These are phyloP conservation scores for Loris lydekkerianus DNA, from an alignment of 2,797 vertebrate species.

Conservation along the genomic window DNA sequence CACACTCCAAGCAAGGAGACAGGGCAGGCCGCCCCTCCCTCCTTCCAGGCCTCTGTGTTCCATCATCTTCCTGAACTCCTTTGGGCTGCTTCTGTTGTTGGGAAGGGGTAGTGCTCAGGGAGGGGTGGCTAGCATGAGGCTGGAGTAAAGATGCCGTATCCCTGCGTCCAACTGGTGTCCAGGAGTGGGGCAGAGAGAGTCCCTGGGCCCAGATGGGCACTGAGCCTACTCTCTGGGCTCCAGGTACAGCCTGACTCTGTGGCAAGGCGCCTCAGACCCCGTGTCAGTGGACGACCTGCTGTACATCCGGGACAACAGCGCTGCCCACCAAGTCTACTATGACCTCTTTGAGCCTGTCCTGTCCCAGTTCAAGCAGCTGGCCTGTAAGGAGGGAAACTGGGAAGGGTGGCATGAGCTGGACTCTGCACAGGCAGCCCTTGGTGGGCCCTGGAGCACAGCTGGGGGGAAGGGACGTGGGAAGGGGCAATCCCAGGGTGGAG, in stretches of 20 bases:
- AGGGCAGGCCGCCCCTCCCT: background rate
- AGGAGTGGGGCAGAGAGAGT: background rate
- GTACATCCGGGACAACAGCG: slow-evolving; percentile 92
- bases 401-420: background rate
- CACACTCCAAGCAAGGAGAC: background rate
- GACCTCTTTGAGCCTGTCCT: slow-evolving; percentile 93
- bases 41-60: background rate
- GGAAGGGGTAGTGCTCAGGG: background rate
- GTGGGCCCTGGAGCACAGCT: background rate
- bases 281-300: slow-evolving; percentile 91
- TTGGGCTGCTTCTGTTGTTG: background rate
- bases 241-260: slow-evolving; percentile 93
- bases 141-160: background rate
- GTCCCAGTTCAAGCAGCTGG: slow-evolving; percentile 90
- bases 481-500: background rate
- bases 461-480: background rate
- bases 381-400: slow-evolving; percentile 84
- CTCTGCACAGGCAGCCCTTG: background rate
- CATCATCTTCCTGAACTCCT: background rate
- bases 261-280: slow-evolving; percentile 90
- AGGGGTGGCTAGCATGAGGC: background rate
- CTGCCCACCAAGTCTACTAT: slow-evolving; percentile 91
- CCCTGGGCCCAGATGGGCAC: background rate
- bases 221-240: slow-evolving; percentile 33
- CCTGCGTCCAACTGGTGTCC: background rate